Conservation (phyloP, 2,888 invertebrate species). For the Dicyrtomina minuta region DNA sequence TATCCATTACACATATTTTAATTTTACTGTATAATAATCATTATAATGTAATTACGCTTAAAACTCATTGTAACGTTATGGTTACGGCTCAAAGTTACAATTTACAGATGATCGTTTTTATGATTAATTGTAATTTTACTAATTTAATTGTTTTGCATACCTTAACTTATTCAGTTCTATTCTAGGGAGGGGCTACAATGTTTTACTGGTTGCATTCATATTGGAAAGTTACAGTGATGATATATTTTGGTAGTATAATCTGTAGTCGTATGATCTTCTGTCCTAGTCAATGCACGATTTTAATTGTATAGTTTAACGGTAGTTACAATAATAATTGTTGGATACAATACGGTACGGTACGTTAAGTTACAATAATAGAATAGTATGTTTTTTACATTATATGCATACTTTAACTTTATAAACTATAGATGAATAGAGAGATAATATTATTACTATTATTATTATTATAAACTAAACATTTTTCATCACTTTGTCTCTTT, state of each 20-base stretch:
- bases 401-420: not conserved
- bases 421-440: conserved; percentile 11
- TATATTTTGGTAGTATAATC: not conserved
- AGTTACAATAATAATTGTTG: not conserved
- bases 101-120: no score
- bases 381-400: conserved; percentile 5
- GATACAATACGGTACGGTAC: not conserved
- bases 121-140: no score
- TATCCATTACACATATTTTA: no score
- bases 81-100: no score
- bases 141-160: no score
- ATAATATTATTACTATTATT: conserved; percentile 4
- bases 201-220: no score
- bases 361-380: not conserved
- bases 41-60: no score
- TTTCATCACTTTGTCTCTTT: conserved; percentile 14
- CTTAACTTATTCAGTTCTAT: no score
- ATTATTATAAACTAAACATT: conserved; percentile 6
- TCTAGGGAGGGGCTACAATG: no score
- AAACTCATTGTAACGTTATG: no score
- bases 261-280: not conserved
- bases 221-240: not conserved
- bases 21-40: no score
- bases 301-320: not conserved
- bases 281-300: not conserved